Conservation (phyloP, 1,140 invertebrate species). For the Drosophila sp. region DNA sequence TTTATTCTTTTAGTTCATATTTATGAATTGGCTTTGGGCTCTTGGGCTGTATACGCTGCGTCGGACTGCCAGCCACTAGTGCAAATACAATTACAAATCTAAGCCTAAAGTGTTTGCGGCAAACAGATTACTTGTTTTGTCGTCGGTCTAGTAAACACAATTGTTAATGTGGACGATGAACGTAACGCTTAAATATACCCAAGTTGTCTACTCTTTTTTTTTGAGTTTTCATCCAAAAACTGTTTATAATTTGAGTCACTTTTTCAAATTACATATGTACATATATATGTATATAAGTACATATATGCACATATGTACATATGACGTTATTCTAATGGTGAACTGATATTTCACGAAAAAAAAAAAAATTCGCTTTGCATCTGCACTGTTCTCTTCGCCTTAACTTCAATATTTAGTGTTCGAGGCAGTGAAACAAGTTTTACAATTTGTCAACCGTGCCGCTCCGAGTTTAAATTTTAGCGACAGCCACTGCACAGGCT, state of each 20-base stretch:
- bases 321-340: background rate
- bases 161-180: background rate
- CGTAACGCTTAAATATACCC: background rate
- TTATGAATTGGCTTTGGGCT: constrained; percentile 52
- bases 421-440: constrained; percentile 60
- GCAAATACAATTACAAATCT: constrained; percentile 18
- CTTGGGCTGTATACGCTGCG: constrained; percentile 19
- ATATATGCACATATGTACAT: no score
- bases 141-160: constrained; percentile 32
- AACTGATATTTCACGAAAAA: constrained; percentile 7
- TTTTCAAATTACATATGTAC: background rate
- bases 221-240: background rate
- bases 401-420: background rate
- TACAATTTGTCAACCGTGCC: constrained; percentile 67
- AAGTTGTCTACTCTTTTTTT: background rate
- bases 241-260: background rate
- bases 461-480: constrained; percentile 35
- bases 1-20: constrained; percentile 57
- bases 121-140: constrained; percentile 52
- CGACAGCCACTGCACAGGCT: constrained; percentile 24
- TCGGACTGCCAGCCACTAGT: constrained; percentile 39
- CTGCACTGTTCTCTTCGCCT: background rate
- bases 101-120: constrained; percentile 49
- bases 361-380: background rate
- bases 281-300: background rate